phyloP scores from a whole-genome alignment of 2,113 vertebrate species.

The Oreochromis aureus region DNA sequence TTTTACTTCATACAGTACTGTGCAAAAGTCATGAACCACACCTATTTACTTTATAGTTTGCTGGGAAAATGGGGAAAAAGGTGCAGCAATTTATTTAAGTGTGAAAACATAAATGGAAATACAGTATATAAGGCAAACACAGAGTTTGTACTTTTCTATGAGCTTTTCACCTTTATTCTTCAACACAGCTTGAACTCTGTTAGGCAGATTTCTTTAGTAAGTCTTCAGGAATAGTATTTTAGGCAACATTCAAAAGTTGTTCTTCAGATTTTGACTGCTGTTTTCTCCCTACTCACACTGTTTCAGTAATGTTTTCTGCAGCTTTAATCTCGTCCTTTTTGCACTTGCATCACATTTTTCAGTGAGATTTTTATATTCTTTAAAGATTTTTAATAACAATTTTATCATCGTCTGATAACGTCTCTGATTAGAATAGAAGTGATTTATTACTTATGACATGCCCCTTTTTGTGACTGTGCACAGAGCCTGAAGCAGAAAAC shows the following conservation, averaged over 20 bases:
- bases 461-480: not conserved
- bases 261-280: not conserved
- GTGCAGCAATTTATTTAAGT: not conserved
- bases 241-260: not conserved
- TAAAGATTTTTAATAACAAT: not conserved
- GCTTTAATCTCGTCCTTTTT: not conserved
- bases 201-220: not conserved
- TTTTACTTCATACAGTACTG: not conserved
- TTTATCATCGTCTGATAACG: fast-evolving
- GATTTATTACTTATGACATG: not conserved
- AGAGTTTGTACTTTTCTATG: not conserved
- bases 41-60: not conserved
- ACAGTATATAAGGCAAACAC: not conserved
- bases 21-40: not conserved
- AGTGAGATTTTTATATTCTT: not conserved
- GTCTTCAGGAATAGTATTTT: not conserved
- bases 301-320: not conserved
- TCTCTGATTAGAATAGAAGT: not conserved
- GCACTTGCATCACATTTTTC: not conserved
- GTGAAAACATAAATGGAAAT: not conserved
- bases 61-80: fast-evolving
- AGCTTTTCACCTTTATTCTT: not conserved
- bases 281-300: not conserved
- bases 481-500: not conserved
- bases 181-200: not conserved